Evolutionary conservation across 2,888 invertebrate species (phyloP), one percentile per base, ranked within the genome.

Genomic region (Campopleginae sp.): DNA sequence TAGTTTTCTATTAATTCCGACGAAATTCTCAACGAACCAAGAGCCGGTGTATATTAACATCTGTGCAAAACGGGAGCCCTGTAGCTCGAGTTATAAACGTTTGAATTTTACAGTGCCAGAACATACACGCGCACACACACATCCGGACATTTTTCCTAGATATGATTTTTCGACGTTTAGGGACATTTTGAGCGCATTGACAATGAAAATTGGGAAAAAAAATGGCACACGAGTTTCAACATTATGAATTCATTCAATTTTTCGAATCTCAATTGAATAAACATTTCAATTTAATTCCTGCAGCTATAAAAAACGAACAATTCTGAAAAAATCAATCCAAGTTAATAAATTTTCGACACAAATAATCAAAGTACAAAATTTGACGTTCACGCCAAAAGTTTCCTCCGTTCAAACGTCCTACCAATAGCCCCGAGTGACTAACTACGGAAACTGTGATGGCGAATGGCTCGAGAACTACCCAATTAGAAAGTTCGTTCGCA

Each of bases 401-500:
- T 12, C 1, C 19, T 54, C 27, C 27, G 27, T 27, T 27, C 8
- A 23, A 27, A 27, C 14, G 14, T 58, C 23, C 23, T 54, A 27
- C 14, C 54, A 23, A 42, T 38, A 23, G 12, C 23, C 54, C 12
- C 14, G 33, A 33, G 31, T 19, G 75, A 61, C 42, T 31, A 12
- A 19, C 19, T n/a, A n/a, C 14, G 17, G 19, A 44, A 68, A 65
- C 19, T 63, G 48, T 33, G 70, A 61, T 51, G 27, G 79, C 66
- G 58, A 75, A 48, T 61, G 74, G 65, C 74, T 19, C 19, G 65
- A 33, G 38, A 27, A 75, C 79, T 63, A 79, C 70, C 83, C 79
- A 83, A 79, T 83, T 83, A 79, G 83, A 79, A 79, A 79, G 75
- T 83, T 79, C 63, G 10, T 48, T 74, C 61, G 48, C 42, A 33